Evolutionary conservation across 1,140 invertebrate genomes (phyloP).

Genomic region (Plutomurus gul): DNA sequence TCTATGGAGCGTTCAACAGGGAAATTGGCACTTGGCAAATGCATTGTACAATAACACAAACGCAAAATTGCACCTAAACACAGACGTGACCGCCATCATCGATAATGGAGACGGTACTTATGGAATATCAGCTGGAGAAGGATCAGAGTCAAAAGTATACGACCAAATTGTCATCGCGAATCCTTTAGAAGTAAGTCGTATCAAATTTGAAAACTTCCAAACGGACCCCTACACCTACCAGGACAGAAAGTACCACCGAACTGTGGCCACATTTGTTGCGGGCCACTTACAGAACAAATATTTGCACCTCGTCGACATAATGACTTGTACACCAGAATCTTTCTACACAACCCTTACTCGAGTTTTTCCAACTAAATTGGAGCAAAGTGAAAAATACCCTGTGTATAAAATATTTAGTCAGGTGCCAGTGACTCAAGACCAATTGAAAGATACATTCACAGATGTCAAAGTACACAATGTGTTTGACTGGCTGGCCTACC

Average conservation of each 20-base stretch:
- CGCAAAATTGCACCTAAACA: slow-evolving; percentile 44
- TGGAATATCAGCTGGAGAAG: background rate
- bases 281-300: slow-evolving; percentile 60
- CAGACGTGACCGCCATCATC: slow-evolving; percentile 7
- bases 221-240: slow-evolving; percentile 2
- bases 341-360: slow-evolving; percentile 59
- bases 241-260: slow-evolving; percentile 54
- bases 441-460: slow-evolving; percentile 63
- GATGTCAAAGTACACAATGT: slow-evolving; percentile 58
- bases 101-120: slow-evolving; percentile 32
- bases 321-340: slow-evolving; percentile 60
- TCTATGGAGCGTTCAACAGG: slow-evolving; percentile 68
- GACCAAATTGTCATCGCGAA: slow-evolving; percentile 67
- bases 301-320: slow-evolving; percentile 56
- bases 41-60: slow-evolving; percentile 58
- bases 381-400: slow-evolving; percentile 49
- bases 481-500: slow-evolving; percentile 68
- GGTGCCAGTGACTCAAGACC: slow-evolving; percentile 57
- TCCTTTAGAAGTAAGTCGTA: slow-evolving; percentile 58
- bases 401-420: slow-evolving; percentile 69
- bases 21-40: slow-evolving; percentile 65
- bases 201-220: slow-evolving; percentile 59
- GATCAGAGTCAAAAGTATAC: slow-evolving; percentile 57
- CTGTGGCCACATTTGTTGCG: slow-evolving; percentile 65
- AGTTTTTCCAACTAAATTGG: slow-evolving; percentile 48